These are phyloP conservation scores for Xerus rutilus DNA, from an alignment of 2,797 vertebrate species.

Conservation along the genomic window DNA sequence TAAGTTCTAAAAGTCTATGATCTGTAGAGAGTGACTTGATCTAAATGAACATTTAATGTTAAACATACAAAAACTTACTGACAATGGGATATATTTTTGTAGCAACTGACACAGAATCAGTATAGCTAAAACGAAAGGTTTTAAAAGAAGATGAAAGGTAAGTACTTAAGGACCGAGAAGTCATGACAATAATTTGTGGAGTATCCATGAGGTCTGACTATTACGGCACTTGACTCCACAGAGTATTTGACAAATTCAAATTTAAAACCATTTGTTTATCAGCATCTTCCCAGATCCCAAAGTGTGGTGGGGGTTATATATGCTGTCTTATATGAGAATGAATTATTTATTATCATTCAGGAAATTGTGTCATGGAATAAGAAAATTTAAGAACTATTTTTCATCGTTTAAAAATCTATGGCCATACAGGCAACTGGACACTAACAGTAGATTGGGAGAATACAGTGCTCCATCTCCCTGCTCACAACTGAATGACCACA, in stretches of 20 bases:
- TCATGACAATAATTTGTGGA: not conserved
- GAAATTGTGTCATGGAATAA: constrained; percentile 19
- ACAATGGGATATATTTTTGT: not conserved
- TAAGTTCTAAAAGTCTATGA: constrained; percentile 1
- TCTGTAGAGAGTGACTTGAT: not conserved
- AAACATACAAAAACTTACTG: constrained; percentile 46
- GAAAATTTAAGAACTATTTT: not conserved
- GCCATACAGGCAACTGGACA: not conserved
- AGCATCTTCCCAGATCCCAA: not conserved
- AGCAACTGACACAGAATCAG: not conserved
- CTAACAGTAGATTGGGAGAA: not conserved
- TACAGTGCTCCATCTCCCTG: not conserved
- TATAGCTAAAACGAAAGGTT: not conserved
- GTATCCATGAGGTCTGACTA: not conserved
- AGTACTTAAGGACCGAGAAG: constrained; percentile 1
- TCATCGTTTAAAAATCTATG: constrained; percentile 32
- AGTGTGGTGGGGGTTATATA: not conserved
- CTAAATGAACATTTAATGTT: not conserved
- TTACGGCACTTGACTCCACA: constrained; percentile 13
- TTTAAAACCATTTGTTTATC: constrained; percentile 43
- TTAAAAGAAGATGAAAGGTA: not conserved
- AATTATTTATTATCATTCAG: not conserved
- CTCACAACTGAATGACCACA: not conserved
- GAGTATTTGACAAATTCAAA: constrained; percentile 26
- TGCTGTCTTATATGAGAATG: not conserved